Base-by-base conservation (phyloP, 2,113 vertebrate species). In the Echinops telfairi region DNA sequence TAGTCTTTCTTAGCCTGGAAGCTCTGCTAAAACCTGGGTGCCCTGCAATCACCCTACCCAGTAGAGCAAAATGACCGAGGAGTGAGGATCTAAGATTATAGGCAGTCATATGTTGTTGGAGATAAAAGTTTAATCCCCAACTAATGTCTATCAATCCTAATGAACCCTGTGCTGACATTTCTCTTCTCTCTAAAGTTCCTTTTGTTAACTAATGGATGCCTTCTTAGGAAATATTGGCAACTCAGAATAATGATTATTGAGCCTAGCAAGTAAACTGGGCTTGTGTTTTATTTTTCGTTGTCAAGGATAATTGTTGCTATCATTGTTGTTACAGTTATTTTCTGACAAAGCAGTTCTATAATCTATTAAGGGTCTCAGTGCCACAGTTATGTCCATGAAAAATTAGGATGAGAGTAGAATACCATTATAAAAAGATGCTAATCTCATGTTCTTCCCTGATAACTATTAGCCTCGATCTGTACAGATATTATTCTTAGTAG, bases 111-210 rank as follows among this genome's bases (percentile, higher is more conserved):
- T n/a, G 47, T 68, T 43, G 53, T 93, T 29, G 83, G 57, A 86
- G 83, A 81, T 81, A 87, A 87, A 90, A 81, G 81, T 87, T 40
- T 29, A n/a, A 92, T 86, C 47, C 66, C 14, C 85, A 8, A 83
- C 38, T 83, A 83, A 89, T 78, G 17, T 16, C 80, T 93, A 19
- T 84, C n/a, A 82, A 40, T 80, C 17, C 62, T 57, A 20, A 79
- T 90, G 62, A 93, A 86, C 85, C 87, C 75, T 95, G 70, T 93
- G 60, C n/a, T 94, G 53, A 79, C 22, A 77, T 64, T n/a, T 95
- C 33, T 94, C 38, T 95, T 93, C 38, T 90, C 25, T 77, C 27
- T 84, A 33, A 58, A 93, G 64, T 33, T 88, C 38, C 25, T 92
- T 91, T 40, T 62, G 60, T 62, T 62, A 62, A 19, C 22, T 62